Evolutionary conservation across 2,888 invertebrate species (phyloP), one percentile per base, ranked within the genome.

Genomic region (Andrena fulva): DNA sequence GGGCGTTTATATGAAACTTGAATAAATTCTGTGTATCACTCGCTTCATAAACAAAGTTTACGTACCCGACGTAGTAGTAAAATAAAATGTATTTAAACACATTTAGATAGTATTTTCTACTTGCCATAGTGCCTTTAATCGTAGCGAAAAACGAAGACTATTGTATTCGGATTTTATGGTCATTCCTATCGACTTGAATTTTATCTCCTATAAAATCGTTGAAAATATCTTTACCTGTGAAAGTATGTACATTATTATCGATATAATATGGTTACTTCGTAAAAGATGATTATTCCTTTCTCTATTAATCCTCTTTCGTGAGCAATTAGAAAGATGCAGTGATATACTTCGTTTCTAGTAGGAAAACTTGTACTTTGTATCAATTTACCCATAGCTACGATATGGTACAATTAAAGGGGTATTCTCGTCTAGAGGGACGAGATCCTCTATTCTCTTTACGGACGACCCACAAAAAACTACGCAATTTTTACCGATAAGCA

Each of bases 111-210:
- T 67, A 72, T 67, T 82, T 88, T 79, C 71, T 80, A 82, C 77
- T 84, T 80, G 80, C 77, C 83, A 85, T 75, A 82, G 88, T 88
- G 88, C 88, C 88, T 88, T 88, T 56, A 20, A 79, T 77, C 64
- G 52, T 72, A 77, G 77, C 29, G 56, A 54, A 62, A 77, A 80
- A 60, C 52, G 33, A 72, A 72, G 35, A 69, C 66, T 42, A 59
- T 35, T 33, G 35, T 70, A 74, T 52, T 72, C 52, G 54, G 76
- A 50, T 69, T 69, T 79, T 69, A 27, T 76, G 63, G 73, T 76
- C 54, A 74, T 66, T 69, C 33, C 66, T 78, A 74, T 77, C 66
- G 72, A 81, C 67, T 81, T 70, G 83, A 75, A 67, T 63, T 75
- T 77, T 59, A 76, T 33, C 50, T 72, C 54, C 68, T 59, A 48